Percentiles rank a stretch among this genome's conserved stretches.
Evolutionary conservation across 1,140 invertebrate species (phyloP).

Genomic region (Latrodectus geometricus): DNA sequence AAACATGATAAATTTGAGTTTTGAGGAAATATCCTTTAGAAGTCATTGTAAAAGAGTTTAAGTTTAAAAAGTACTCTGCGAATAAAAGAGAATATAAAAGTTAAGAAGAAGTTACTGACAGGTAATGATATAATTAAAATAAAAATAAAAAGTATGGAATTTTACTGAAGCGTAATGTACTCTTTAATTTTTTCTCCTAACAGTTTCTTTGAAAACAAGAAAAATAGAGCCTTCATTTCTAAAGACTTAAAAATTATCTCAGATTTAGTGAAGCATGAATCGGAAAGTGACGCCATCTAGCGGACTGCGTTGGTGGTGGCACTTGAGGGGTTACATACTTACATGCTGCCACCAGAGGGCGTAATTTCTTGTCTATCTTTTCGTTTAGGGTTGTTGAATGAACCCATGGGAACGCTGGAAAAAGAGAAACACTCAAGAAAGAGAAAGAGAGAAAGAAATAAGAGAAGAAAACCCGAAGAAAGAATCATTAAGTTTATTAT

Average conservation of each 20-base stretch:
- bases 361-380: slow-evolving; percentile 64
- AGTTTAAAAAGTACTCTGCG: too few relatives aligned
- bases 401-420: slow-evolving; percentile 63
- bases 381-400: slow-evolving; percentile 63
- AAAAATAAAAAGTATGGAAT: too few relatives aligned
- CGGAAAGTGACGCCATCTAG: slow-evolving; percentile 17
- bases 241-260: background rate
- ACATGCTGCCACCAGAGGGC: slow-evolving; percentile 62
- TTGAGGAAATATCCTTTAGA: too few relatives aligned
- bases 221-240: too few relatives aligned
- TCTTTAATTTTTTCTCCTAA: too few relatives aligned
- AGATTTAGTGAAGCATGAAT: background rate
- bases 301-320: background rate
- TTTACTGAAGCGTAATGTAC: too few relatives aligned
- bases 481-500: background rate
- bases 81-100: too few relatives aligned
- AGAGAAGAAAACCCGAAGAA: slow-evolving; percentile 5
- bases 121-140: too few relatives aligned
- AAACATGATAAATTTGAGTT: too few relatives aligned
- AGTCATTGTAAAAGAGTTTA: too few relatives aligned
- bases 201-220: too few relatives aligned
- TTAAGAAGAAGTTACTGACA: too few relatives aligned
- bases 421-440: slow-evolving; percentile 41
- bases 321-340: slow-evolving; percentile 58
- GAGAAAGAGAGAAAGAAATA: slow-evolving; percentile 22